Evolutionary conservation across 2,888 invertebrate genomes (phyloP), one percentile per base, ranked within the genome.

Genomic region (Elgonia sp.): DNA sequence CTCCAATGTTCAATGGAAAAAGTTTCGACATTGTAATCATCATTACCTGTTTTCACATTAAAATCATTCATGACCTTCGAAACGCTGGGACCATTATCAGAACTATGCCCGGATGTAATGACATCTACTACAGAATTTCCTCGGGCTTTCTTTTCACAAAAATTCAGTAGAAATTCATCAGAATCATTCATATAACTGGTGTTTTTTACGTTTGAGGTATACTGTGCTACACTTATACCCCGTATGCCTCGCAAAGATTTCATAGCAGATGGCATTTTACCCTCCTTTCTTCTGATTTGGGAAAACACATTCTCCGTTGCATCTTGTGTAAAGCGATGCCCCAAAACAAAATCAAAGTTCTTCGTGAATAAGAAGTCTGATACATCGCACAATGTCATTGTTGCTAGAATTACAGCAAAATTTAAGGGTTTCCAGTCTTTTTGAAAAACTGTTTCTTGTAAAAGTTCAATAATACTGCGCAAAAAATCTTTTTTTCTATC

Each of bases 251-350:
- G 10, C 14, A 79, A 42, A n/a, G 55, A 18, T n/a, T 79, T 39
- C 18, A 40, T 20, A 42, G 79, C 69, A 20, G 21, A 46, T 42
- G 70, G 80, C 18, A 70, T 21, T n/a, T 16, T 2, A 20, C 80
- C 69, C 39, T 8, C 7, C 57, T 18, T 55, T 20, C 57, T 79
- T n/a, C 67, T 50, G 12, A 69, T 60, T 80, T 60, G 69, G 0
- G 69, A 57, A 42, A 80, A 53, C 20, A 82, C n/a, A 50, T 82
- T 82, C 53, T 73, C 82, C 8, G 73, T 63, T 1, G 37, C 63
- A 46, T 82, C 73, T 55, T 70, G 62, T 9, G 82, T 82, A 39
- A 82, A 82, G 20, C 81, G 60, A 16, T 63, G 70, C 1, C 81
- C 70, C 20, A 81, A 21, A 16, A 81, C 20, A 72, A 72, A 81